These are phyloP conservation scores for Heliconius charithonia DNA, from an alignment of 2,888 invertebrate species.

Conservation along the genomic window DNA sequence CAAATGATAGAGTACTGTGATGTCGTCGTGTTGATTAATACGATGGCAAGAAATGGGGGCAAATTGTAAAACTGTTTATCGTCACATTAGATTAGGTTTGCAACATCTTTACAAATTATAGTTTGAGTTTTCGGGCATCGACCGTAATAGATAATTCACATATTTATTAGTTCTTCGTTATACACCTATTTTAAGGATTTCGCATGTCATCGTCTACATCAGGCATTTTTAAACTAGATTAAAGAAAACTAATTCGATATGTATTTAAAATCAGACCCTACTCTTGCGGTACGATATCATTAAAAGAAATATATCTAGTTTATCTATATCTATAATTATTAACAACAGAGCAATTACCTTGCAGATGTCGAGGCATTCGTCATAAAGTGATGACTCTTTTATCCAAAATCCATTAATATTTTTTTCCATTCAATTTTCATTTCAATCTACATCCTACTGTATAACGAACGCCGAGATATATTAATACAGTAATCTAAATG, in stretches of 20 bases:
- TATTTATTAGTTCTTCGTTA: too few relatives aligned
- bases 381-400: conserved; percentile 32
- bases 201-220: not conserved
- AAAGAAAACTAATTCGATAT: not conserved
- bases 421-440: conserved; percentile 33
- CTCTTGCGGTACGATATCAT: not conserved
- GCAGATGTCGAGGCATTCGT: conserved; percentile 14
- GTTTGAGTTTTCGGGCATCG: too few relatives aligned
- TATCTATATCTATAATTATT: not conserved
- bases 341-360: not conserved
- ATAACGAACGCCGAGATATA: conserved; percentile 25
- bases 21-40: conserved; percentile 17
- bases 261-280: not conserved
- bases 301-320: not conserved
- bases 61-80: conserved; percentile 50
- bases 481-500: conserved; percentile 47
- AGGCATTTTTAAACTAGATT: not conserved
- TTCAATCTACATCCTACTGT: conserved; percentile 35
- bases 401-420: conserved; percentile 33
- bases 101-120: too few relatives aligned
- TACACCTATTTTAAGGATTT: not conserved
- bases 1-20: conserved; percentile 16
- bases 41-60: conserved; percentile 27
- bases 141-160: too few relatives aligned
- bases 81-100: too few relatives aligned